Conservation (phyloP, 2,113 vertebrate species). For the Chaetops frenatus region DNA sequence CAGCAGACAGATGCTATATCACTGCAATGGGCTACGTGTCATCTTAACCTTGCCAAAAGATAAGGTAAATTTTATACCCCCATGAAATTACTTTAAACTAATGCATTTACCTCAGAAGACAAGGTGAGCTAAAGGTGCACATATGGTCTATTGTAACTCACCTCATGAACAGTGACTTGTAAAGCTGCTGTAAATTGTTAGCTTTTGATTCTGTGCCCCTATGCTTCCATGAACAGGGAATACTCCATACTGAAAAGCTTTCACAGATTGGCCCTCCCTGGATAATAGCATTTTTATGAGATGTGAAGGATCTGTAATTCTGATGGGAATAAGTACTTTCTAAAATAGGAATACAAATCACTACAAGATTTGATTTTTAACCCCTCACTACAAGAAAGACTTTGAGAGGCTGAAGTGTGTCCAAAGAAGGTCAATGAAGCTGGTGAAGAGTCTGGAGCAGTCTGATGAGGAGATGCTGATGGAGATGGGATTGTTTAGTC, state of each 20-base stretch:
- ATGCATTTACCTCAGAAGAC: background rate
- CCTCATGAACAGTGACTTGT: background rate
- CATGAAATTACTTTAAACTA: background rate
- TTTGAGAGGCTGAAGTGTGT: background rate
- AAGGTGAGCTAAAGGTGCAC: background rate
- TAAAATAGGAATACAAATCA: background rate
- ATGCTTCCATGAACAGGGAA: background rate
- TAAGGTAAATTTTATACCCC: background rate
- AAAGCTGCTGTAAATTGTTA: background rate
- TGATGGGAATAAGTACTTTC: background rate
- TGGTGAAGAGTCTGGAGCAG: background rate
- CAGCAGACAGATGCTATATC: background rate
- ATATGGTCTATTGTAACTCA: background rate
- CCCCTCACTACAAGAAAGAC: background rate
- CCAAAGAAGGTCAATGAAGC: background rate
- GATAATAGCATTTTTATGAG: background rate
- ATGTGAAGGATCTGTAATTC: background rate
- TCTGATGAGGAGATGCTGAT: background rate
- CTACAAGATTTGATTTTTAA: too few relatives aligned
- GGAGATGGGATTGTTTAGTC: background rate
- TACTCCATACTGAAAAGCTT: background rate
- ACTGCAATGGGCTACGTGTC: background rate
- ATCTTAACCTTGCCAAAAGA: conserved; percentile 8
- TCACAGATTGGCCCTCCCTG: background rate
- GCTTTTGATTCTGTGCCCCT: background rate